Evolutionary conservation across 2,113 vertebrate species (phyloP).

Genomic region (Todiramphus saurophagus): DNA sequence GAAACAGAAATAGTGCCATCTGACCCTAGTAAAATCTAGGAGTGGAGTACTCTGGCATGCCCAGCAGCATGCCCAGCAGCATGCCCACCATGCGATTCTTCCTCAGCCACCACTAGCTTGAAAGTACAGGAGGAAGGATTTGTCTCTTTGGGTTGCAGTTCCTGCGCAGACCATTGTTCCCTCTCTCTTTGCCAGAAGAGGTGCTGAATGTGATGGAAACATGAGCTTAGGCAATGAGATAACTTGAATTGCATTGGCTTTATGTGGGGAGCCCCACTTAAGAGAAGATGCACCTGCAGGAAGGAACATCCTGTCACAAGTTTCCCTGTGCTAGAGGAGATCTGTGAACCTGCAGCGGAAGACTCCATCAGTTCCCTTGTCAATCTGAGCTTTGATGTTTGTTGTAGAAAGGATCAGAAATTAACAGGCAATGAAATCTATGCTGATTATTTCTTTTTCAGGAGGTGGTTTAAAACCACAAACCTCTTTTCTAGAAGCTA

Average conservation of each 20-base stretch:
- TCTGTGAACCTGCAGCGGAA: not conserved
- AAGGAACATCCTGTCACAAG: fast-evolving
- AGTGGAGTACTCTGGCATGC: fast-evolving
- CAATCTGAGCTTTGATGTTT: not conserved
- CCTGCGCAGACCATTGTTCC: not conserved
- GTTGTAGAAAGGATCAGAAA: not conserved
- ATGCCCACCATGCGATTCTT: not conserved
- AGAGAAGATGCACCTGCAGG: not conserved
- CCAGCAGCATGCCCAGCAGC: not conserved
- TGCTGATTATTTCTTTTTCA: not conserved
- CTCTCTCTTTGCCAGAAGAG: not conserved
- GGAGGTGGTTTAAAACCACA: not conserved
- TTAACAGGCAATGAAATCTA: not conserved
- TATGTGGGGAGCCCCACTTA: fast-evolving
- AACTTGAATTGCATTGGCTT: not conserved
- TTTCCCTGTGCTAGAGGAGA: not conserved
- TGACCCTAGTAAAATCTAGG: not conserved
- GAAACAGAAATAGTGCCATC: not conserved
- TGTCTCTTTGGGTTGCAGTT: not conserved
- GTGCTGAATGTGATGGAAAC: not conserved
- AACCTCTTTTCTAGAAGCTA: not conserved
- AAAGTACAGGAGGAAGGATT: not conserved
- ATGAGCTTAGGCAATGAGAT: not conserved
- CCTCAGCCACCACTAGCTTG: not conserved
- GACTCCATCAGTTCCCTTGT: not conserved